phyloP scores from a whole-genome alignment of 2,797 vertebrate species.

The Staurois parvus region DNA sequence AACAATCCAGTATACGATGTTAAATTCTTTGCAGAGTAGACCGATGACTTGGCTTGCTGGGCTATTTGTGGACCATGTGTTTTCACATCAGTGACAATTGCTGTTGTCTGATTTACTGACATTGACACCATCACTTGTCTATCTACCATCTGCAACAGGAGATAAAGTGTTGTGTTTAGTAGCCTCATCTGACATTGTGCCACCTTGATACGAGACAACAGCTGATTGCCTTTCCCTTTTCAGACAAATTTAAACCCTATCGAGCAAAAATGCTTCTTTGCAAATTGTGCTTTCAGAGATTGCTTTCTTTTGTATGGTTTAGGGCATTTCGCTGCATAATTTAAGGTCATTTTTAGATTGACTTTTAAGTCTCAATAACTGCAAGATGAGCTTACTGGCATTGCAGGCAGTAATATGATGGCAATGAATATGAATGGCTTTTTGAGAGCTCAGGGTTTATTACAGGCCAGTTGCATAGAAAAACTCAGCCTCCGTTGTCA shows the following conservation, averaged over 20 bases:
- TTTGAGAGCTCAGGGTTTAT: conserved; percentile 23
- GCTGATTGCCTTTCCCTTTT: conserved; percentile 33
- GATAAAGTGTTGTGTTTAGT: conserved; percentile 26
- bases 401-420: conserved; percentile 19
- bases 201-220: conserved; percentile 47
- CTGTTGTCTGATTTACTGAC: conserved; percentile 23
- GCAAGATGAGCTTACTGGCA: conserved; percentile 30
- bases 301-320: conserved; percentile 30
- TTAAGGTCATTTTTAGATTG: conserved; percentile 30
- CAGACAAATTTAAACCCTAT: conserved; percentile 38
- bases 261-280: conserved; percentile 20
- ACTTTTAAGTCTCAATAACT: conserved; percentile 31
- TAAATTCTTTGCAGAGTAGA: not conserved
- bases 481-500: not conserved
- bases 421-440: conserved; percentile 10
- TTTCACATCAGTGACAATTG: conserved; percentile 5
- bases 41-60: not conserved
- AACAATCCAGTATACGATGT: not conserved
- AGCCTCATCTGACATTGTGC: conserved; percentile 35
- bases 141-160: conserved; percentile 33
- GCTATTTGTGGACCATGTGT: conserved; percentile 8
- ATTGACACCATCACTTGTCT: conserved; percentile 35
- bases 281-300: conserved; percentile 27
- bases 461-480: conserved; percentile 3
- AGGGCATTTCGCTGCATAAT: conserved; percentile 33